Evolutionary conservation across 2,888 invertebrate genomes (phyloP).

Genomic region (Limenitis camilla): DNA sequence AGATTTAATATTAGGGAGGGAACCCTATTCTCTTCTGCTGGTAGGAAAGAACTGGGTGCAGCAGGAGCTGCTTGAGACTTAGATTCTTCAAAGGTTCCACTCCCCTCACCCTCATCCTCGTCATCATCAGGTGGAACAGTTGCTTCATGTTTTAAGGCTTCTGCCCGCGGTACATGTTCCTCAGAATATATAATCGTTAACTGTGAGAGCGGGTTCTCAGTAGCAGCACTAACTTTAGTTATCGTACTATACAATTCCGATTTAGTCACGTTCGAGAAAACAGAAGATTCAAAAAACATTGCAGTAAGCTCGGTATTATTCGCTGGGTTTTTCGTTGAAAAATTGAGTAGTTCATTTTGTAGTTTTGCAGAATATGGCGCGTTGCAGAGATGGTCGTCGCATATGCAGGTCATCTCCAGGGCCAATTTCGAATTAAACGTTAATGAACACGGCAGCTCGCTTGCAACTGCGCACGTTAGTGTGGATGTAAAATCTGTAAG

Average conservation of each 20-base stretch:
- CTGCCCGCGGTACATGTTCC: constrained; percentile 40
- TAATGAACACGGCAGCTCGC: constrained; percentile 41
- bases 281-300: constrained; percentile 41
- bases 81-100: constrained; percentile 52
- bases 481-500: constrained; percentile 49
- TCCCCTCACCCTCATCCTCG: constrained; percentile 62
- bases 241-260: constrained; percentile 39
- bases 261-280: constrained; percentile 40
- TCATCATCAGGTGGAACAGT: constrained; percentile 62
- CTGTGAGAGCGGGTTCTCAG: constrained; percentile 3
- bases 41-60: constrained; percentile 58
- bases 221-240: constrained; percentile 24
- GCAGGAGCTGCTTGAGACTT: constrained; percentile 53
- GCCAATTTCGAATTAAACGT: constrained; percentile 34
- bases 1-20: constrained; percentile 4
- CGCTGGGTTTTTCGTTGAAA: constrained; percentile 31
- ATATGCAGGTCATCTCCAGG: constrained; percentile 49
- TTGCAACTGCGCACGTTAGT: constrained; percentile 41
- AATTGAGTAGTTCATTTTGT: constrained; percentile 44
- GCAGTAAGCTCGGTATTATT: constrained; percentile 38
- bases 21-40: constrained; percentile 52
- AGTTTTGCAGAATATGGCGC: constrained; percentile 44
- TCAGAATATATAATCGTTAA: constrained; percentile 6
- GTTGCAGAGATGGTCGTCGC: constrained; percentile 51
- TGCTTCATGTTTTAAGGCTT: constrained; percentile 53